phyloP scores from a whole-genome alignment of 2,888 invertebrate species.

The Scaptomyza caliginosa region DNA sequence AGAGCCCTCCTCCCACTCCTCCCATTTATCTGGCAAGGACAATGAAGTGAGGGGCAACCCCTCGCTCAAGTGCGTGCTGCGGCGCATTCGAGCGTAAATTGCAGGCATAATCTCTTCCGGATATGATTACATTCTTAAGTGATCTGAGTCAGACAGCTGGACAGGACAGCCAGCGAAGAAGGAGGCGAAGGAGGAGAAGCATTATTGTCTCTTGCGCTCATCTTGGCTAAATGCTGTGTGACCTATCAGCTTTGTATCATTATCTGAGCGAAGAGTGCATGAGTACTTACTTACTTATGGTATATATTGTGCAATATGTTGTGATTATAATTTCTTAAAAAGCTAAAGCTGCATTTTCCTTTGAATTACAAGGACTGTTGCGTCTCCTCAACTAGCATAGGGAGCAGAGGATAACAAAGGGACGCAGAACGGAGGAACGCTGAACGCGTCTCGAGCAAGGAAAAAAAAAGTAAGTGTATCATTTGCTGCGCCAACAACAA shows the following conservation, averaged over 20 bases:
- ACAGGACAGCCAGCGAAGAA: constrained; percentile 26
- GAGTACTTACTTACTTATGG: constrained; percentile 21
- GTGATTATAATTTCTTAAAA: constrained; percentile 80
- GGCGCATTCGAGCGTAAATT: constrained; percentile 68
- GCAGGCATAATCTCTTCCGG: constrained; percentile 81
- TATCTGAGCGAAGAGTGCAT: constrained; percentile 33
- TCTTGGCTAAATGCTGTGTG: constrained; percentile 75
- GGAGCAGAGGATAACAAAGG: neutral
- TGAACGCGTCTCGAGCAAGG: constrained; percentile 3
- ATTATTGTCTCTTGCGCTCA: constrained; percentile 48
- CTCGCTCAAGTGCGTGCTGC: constrained; percentile 45
- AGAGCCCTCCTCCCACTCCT: constrained; percentile 8
- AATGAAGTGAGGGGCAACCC: constrained; percentile 26
- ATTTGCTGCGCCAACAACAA: constrained; percentile 59
- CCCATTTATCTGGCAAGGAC: constrained; percentile 4
- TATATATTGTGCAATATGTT: constrained; percentile 70
- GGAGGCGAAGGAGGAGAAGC: neutral
- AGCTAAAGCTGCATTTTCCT: constrained; percentile 81
- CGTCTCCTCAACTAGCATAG: constrained; percentile 21
- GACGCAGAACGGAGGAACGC: neutral
- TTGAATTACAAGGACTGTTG: constrained; percentile 68
- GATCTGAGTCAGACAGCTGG: constrained; percentile 55
- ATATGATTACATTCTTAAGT: constrained; percentile 79
- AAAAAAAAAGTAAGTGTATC: constrained; percentile 53
- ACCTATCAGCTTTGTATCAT: constrained; percentile 82